Conservation (phyloP, 2,113 vertebrate species). For the Toxotes jaculatrix region DNA sequence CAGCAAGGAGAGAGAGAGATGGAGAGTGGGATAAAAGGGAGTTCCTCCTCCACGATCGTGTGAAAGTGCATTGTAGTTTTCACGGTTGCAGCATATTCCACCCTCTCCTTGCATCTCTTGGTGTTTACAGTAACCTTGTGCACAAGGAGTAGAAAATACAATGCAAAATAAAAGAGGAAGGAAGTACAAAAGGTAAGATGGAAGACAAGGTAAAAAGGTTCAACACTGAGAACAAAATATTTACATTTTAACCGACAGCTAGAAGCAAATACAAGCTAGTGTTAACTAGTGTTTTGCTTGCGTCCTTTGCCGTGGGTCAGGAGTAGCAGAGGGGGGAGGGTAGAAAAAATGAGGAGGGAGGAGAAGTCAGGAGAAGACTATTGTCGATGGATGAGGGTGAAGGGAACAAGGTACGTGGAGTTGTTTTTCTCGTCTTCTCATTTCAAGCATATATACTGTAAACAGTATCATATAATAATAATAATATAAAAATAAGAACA, state of each 20-base stretch:
- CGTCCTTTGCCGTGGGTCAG: constrained; percentile 48
- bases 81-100: constrained; percentile 24
- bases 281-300: constrained; percentile 69
- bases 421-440: constrained; percentile 70
- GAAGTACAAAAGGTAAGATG: constrained; percentile 66
- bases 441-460: constrained; percentile 72
- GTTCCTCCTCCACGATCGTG: constrained; percentile 45
- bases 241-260: constrained; percentile 72
- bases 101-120: constrained; percentile 40
- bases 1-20: constrained; percentile 50
- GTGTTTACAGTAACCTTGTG: constrained; percentile 52
- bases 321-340: constrained; percentile 7
- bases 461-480: constrained; percentile 77
- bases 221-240: constrained; percentile 54
- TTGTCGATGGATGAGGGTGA: constrained; percentile 15
- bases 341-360: neutral
- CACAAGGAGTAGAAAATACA: constrained; percentile 53
- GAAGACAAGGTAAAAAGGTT: constrained; percentile 59
- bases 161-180: constrained; percentile 51
- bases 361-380: neutral
- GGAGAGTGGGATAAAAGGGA: constrained; percentile 40
- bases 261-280: constrained; percentile 73
- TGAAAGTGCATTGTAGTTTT: constrained; percentile 43
- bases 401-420: constrained; percentile 31
- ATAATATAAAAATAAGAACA: constrained; percentile 65